Percentiles rank a stretch among this genome's conserved stretches.
These are phyloP conservation scores for Trematomus bernacchii DNA, from an alignment of 2,797 vertebrate genomes.

Conservation along the genomic window DNA sequence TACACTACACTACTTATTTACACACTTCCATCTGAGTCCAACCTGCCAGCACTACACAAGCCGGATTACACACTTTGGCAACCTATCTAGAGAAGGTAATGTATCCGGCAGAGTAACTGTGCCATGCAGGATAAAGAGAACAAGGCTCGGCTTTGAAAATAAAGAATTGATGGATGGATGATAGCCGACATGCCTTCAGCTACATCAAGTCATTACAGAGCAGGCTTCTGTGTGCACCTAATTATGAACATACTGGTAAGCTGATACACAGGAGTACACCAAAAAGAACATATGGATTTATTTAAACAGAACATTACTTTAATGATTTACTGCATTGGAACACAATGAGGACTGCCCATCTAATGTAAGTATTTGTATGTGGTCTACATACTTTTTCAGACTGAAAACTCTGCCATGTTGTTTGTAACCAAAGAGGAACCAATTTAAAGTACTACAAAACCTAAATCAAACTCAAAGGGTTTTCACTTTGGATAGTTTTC, in stretches of 20 bases:
- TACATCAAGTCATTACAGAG: slow-evolving; percentile 7
- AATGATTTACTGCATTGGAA: slow-evolving; percentile 13
- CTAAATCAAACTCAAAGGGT: slow-evolving; percentile 19
- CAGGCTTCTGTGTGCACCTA: slow-evolving; percentile 18
- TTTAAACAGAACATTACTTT: slow-evolving; percentile 1
- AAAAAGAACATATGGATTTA: slow-evolving; percentile 31
- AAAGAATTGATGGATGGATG: slow-evolving; percentile 33
- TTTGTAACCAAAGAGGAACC: slow-evolving; percentile 12
- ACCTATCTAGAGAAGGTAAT: slow-evolving; percentile 7
- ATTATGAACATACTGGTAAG: background rate
- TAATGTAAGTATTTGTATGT: background rate
- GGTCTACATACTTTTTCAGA: background rate
- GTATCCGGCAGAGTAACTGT: slow-evolving; percentile 20
- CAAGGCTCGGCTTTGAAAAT: background rate
- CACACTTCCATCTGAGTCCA: slow-evolving; percentile 17
- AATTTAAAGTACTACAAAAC: slow-evolving; percentile 11
- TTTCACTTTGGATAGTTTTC: background rate
- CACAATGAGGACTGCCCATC: background rate
- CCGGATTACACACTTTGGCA: slow-evolving; percentile 20
- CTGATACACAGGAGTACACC: slow-evolving; percentile 32
- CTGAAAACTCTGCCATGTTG: background rate
- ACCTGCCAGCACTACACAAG: slow-evolving; percentile 28
- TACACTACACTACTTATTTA: slow-evolving; percentile 20
- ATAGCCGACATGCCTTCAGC: slow-evolving; percentile 1
- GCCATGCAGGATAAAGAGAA: slow-evolving; percentile 5